A percentile compares a stretch with the other conserved stretches of the same genome.
Conservation (phyloP, 1,140 invertebrate genomes). For the Penaeus indicus region DNA sequence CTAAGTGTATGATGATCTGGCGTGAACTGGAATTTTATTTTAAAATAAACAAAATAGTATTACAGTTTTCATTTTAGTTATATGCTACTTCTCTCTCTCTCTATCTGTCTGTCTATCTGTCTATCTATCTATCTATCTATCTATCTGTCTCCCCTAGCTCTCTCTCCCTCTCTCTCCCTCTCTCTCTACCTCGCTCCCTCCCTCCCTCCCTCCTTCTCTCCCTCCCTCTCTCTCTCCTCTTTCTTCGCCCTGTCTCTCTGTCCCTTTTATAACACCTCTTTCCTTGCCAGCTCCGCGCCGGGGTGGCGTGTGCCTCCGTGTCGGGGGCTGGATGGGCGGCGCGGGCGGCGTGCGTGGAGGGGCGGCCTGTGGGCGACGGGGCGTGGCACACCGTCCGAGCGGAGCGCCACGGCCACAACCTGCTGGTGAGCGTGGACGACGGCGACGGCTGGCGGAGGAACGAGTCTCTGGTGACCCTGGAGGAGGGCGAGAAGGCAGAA, state of each 20-base stretch:
- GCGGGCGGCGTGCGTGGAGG: conserved; percentile 37
- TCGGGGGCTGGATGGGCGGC: conserved; percentile 1
- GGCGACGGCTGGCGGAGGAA: conserved; percentile 32
- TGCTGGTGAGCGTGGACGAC: conserved; percentile 39
- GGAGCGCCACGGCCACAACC: conserved; percentile 79
- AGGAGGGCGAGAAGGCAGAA: neutral
- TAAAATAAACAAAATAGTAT: too few species aligned
- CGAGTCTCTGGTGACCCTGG: conserved; percentile 19
- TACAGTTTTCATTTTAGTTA: too few species aligned
- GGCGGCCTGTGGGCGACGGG: conserved; percentile 86
- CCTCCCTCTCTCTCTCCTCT: too few species aligned
- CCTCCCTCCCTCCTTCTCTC: too few species aligned
- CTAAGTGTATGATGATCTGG: too few species aligned
- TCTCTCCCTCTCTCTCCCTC: too few species aligned
- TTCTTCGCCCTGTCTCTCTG: neutral
- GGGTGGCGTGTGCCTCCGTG: conserved; percentile 20
- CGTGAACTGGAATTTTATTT: too few species aligned
- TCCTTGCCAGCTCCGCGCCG: conserved; percentile 17
- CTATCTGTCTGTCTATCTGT: too few species aligned
- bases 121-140: too few species aligned
- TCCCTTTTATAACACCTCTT: neutral
- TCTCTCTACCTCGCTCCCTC: too few species aligned
- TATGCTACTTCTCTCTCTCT: too few species aligned
- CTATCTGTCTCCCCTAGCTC: too few species aligned
- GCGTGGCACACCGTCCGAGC: conserved; percentile 94